Evolutionary conservation across 2,888 invertebrate genomes (phyloP).

Genomic region (Chymomyza amoena): DNA sequence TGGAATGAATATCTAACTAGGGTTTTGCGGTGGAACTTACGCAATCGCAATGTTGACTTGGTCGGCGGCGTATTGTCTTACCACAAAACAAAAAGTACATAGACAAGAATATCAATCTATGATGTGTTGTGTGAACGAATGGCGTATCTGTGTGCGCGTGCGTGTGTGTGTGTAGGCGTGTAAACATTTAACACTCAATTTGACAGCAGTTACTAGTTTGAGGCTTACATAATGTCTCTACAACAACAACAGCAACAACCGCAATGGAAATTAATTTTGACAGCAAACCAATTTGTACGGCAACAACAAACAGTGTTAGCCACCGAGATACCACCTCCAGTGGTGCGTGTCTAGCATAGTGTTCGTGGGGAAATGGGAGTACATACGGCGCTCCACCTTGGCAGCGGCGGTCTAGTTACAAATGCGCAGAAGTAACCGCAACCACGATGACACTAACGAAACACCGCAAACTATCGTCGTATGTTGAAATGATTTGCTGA

Average conservation of each 20-base stretch:
- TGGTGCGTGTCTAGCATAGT: slow-evolving; percentile 15
- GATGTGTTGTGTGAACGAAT: slow-evolving; percentile 8
- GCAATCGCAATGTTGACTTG: slow-evolving; percentile 36
- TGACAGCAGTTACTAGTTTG: slow-evolving; percentile 34
- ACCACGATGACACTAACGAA: slow-evolving; percentile 7
- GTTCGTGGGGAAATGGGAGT: background rate
- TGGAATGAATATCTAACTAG: background rate
- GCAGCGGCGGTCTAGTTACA: slow-evolving; percentile 35
- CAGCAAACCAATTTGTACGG: slow-evolving; percentile 56
- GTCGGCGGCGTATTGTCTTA: slow-evolving; percentile 44
- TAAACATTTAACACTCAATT: slow-evolving; percentile 35
- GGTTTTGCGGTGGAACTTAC: slow-evolving; percentile 41
- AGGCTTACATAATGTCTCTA: slow-evolving; percentile 50
- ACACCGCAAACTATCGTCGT: background rate
- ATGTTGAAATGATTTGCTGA: slow-evolving; percentile 47
- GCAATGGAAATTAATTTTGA: slow-evolving; percentile 50
- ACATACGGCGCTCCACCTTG: slow-evolving; percentile 24
- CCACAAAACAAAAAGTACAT: slow-evolving; percentile 6
- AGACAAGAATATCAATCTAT: background rate
- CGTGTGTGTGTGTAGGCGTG: slow-evolving; percentile 17
- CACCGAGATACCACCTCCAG: background rate
- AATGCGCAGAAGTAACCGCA: slow-evolving; percentile 11
- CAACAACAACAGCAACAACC: background rate
- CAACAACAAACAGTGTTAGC: background rate
- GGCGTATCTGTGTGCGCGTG: slow-evolving; percentile 8